Evolutionary conservation across 1,140 invertebrate species (phyloP).

Genomic region (Heterodera carotae): DNA sequence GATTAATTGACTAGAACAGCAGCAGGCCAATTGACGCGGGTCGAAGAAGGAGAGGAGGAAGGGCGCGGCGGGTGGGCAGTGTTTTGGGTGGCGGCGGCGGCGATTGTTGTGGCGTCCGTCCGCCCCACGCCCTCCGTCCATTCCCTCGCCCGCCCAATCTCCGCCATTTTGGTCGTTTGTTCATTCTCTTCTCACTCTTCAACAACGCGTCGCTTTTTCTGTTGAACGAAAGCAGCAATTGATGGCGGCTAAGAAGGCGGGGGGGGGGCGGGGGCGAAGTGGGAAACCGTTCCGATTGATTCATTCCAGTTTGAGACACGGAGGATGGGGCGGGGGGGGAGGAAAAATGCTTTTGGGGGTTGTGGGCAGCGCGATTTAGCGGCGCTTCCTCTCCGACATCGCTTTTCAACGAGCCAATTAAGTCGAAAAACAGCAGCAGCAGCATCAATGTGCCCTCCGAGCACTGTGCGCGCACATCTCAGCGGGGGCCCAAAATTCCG

Average conservation of each 20-base stretch:
- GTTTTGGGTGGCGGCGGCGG: too few relatives aligned
- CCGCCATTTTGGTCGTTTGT: too few relatives aligned
- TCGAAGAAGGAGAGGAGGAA: too few relatives aligned
- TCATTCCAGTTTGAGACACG: constrained; percentile 14
- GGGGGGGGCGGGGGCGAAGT: neutral
- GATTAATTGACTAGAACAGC: neutral
- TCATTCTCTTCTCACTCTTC: too few relatives aligned
- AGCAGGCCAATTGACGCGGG: too few relatives aligned
- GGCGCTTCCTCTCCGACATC: neutral
- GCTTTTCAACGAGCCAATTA: constrained; percentile 8
- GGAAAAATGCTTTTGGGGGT: neutral
- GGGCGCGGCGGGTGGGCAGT: too few relatives aligned
- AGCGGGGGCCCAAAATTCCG: neutral
- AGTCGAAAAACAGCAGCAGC: constrained; percentile 3
- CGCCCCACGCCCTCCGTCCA: neutral
- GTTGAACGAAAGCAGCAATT: neutral
- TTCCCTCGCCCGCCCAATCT: too few relatives aligned
- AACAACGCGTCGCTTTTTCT: neutral
- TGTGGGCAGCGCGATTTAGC: neutral
- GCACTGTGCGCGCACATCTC: too few relatives aligned
- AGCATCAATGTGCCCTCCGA: neutral
- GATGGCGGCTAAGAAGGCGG: neutral
- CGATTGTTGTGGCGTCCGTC: neutral
- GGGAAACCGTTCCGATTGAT: constrained; percentile 21
- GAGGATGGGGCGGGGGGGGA: neutral